A percentile compares a stretch with the other conserved stretches of the same genome.
These are phyloP conservation scores for Mustela erminea DNA, from an alignment of 2,797 vertebrate species.

Conservation along the genomic window DNA sequence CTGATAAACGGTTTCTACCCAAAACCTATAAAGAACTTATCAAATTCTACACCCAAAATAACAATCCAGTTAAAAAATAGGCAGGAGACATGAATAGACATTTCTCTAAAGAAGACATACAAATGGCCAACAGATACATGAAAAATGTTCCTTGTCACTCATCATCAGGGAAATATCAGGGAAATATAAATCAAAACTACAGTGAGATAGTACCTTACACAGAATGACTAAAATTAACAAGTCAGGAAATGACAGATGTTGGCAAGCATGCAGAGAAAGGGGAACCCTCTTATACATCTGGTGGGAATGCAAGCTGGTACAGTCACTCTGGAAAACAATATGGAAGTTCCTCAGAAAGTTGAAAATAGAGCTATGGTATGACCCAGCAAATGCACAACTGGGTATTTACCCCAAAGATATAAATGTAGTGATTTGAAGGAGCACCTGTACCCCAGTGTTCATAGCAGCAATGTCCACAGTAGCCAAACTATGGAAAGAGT, in stretches of 20 bases:
- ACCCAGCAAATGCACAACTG: background rate
- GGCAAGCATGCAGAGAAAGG: too few species aligned
- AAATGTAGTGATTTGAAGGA: background rate
- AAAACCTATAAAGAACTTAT: background rate
- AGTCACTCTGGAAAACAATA: background rate
- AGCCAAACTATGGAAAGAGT: background rate
- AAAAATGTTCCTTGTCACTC: background rate
- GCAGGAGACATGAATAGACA: background rate
- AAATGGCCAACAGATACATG: background rate
- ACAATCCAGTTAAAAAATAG: background rate
- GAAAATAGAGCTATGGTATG: background rate
- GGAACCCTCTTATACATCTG: background rate
- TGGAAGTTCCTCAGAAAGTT: background rate
- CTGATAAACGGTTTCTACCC: background rate
- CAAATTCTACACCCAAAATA: background rate
- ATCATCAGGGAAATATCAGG: background rate
- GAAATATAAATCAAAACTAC: background rate
- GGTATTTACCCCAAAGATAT: background rate
- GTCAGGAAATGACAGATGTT: too few species aligned
- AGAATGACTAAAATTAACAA: too few species aligned
- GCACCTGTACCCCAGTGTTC: background rate
- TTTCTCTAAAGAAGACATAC: background rate
- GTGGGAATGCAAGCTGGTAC: background rate
- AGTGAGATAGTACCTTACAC: too few species aligned
- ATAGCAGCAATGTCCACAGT: background rate